Base-by-base conservation (phyloP, 2,888 invertebrate genomes). In the Aphidius colemani region DNA sequence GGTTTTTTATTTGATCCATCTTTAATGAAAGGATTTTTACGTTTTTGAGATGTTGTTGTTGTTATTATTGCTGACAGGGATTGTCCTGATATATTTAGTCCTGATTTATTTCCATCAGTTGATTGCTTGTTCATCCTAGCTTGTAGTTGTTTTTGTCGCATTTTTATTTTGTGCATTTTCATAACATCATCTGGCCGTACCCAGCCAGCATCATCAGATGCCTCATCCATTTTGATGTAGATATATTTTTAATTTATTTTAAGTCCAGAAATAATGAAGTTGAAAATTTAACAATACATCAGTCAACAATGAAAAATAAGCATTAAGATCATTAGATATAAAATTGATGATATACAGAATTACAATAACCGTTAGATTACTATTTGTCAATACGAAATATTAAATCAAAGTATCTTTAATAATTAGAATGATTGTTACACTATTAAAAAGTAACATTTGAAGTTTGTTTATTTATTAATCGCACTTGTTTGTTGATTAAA, bases 21-120 rank as follows among this genome's bases (percentile, higher is more conserved):
- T 86, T 87, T 89, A 30, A 86, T 84, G 83, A 93, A 94, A 7
- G 93, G 93, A 81, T 93, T 93, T 77, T 89, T 91, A 59, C 92
- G 86, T 77, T 93, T 93, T 58, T 87, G 87, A 30, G 86, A 71
- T 69, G 50, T 75, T 67, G 39, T 57, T 30, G 30, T 75, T 0
- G 59, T 13, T 39, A 6, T 46, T 7, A 6, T 46, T 7, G 63
- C 71, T 69, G 50, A 75, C 67, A 18, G 57, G 53, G 18, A n/a
- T 44, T 55, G 60, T 10, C 41, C 59, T 9, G 50, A 13, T 7
- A 45, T 69, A 79, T 80, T 71, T 80, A 80, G 72, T 70, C 71
- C 67, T 58, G 75, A 76, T 53, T 78, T 77, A 1, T 70, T 74
- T 46, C 75, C 76, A 51, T 72, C 71, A 3, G 74, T 64, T 18